Evolutionary conservation across 2,888 invertebrate genomes (phyloP), one percentile per base, ranked within the genome.

Genomic region (Rhorus exstirpatorius): DNA sequence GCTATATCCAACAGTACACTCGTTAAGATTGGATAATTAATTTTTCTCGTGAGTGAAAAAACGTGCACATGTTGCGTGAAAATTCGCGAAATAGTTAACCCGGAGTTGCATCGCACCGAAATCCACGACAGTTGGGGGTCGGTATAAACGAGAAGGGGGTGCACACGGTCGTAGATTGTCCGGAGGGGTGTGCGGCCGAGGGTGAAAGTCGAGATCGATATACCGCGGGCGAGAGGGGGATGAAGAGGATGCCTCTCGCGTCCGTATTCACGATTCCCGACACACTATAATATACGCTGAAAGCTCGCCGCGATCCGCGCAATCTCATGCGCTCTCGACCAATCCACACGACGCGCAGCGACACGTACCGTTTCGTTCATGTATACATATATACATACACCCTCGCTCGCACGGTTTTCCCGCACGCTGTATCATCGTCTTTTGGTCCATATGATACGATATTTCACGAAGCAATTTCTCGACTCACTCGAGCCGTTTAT

Each of bases 191-290:
- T 31, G 77, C 75, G 85, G 85, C 55, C 46, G 77, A 61, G 75
- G 72, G 81, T 81, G 86, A 84, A 83, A 85, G 86, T 81, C 24
- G 86, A 86, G 88, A 89, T 88, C 87, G 88, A 89, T 88, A 88
- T 82, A 67, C 70, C 63, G 81, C 14, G 82, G 84, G 74, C 67
- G 58, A 49, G 76, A 60, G 70, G 61, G 83, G 14, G 51, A 31
- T 49, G 76, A 71, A 76, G 70, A 65, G 61, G 79, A 81, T 75
- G 79, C 74, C 58, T 75, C 53, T 17, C 75, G 35, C 53, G 68
- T 70, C 46, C 75, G 38, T 70, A 61, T 55, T 87, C 76, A 85
- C 86, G 84, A 85, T 89, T 88, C 85, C 83, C 86, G 86, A 85
- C 81, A 81, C 85, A 85, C 76, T 60, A 24, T 55, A n/a, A 38